Percentiles rank a stretch among this genome's conserved stretches.
Conservation (phyloP, 64 coral and sea anemone species). For the Montipora foliosa region DNA sequence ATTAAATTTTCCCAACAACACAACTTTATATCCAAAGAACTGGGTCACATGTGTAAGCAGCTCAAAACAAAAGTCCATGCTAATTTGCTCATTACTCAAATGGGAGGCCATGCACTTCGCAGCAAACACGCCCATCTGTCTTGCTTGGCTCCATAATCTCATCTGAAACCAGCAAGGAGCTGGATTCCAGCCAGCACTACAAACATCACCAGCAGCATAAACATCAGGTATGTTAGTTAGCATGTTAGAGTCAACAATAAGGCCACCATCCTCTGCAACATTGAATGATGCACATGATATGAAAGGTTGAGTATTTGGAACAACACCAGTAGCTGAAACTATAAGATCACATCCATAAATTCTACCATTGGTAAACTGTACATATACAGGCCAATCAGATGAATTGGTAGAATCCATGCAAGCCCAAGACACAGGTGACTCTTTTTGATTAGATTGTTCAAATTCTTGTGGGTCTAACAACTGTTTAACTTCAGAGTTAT, state of each 20-base stretch:
- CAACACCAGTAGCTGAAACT: constrained; percentile 95
- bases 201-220: constrained; percentile 92
- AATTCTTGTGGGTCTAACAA: constrained; percentile 54
- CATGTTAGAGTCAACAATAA: constrained; percentile 87
- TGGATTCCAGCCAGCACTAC: constrained; percentile 84
- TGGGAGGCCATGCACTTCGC: constrained; percentile 88
- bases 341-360: constrained; percentile 91
- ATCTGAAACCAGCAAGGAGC: constrained; percentile 93
- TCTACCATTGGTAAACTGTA: constrained; percentile 72
- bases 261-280: constrained; percentile 83
- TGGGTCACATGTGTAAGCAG: constrained; percentile 92
- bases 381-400: constrained; percentile 79
- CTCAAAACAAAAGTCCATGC: constrained; percentile 95
- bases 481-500: constrained; percentile 77
- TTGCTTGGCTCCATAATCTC: constrained; percentile 95
- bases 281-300: constrained; percentile 46
- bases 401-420: background rate
- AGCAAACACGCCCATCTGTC: constrained; percentile 94
- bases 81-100: constrained; percentile 62
- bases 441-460: background rate
- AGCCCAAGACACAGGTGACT: constrained; percentile 19
- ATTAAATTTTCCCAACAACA: constrained; percentile 91
- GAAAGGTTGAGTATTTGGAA: constrained; percentile 76
- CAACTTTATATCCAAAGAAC: constrained; percentile 98
- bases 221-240: constrained; percentile 80